phyloP scores from a whole-genome alignment of 2,888 invertebrate genomes.

The Hetaerina titia region DNA sequence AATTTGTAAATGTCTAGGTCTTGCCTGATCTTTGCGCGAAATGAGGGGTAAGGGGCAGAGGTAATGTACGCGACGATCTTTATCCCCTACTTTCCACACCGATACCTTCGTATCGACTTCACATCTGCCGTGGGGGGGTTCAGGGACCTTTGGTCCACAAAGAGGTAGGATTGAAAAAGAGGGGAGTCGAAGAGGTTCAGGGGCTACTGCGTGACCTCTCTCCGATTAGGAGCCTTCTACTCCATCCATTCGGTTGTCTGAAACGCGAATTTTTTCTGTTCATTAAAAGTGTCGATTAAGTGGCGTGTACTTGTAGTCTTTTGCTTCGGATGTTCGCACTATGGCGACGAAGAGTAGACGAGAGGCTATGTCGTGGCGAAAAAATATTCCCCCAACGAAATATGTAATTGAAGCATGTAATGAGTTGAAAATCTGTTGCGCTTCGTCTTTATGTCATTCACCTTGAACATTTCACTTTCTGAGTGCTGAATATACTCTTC shows the following conservation, averaged over 20 bases:
- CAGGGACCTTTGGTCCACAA: neutral
- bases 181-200: neutral
- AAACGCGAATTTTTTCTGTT: constrained; percentile 42
- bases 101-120: constrained; percentile 22
- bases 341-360: neutral
- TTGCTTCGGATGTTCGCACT: neutral
- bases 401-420: no score
- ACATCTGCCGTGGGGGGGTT: neutral
- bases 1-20: no score
- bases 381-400: neutral
- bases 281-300: constrained; percentile 33
- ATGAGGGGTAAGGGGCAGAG: no score
- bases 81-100: neutral
- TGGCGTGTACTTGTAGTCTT: neutral
- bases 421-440: no score
- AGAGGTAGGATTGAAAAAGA: neutral
- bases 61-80: neutral
- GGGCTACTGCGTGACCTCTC: neutral
- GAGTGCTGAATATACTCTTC: no score
- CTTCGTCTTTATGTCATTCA: no score
- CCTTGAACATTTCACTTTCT: no score
- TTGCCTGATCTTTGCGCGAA: no score
- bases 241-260: neutral
- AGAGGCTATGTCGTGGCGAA: neutral
- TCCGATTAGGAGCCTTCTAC: no score